A percentile compares a stretch with the other conserved stretches of the same genome.
Conservation (phyloP, 2,888 invertebrate species). For the Polia nebulosa region DNA sequence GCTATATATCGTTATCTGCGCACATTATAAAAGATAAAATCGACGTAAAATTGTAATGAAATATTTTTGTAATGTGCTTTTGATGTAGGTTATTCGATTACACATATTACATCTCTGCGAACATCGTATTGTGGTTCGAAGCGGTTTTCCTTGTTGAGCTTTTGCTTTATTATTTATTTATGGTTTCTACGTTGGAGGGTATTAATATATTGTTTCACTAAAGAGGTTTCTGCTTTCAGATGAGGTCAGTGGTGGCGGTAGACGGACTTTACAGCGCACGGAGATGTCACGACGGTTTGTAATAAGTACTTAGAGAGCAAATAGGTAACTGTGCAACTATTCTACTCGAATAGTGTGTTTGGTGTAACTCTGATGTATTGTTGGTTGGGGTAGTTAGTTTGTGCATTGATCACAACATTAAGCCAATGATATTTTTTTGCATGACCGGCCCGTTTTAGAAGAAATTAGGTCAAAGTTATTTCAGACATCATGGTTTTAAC, state of each 20-base stretch:
- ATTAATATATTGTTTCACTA: slow-evolving; percentile 41
- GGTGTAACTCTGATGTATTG: neutral
- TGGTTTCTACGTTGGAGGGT: slow-evolving; percentile 24
- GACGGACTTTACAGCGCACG: slow-evolving; percentile 7
- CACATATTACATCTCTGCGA: slow-evolving; percentile 34
- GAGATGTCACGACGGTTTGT: slow-evolving; percentile 11
- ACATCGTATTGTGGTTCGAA: slow-evolving; percentile 29
- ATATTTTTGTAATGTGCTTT: slow-evolving; percentile 47
- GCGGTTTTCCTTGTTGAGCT: slow-evolving; percentile 46
- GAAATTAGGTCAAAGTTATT: neutral
- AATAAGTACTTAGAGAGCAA: slow-evolving; percentile 33
- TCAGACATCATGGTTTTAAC: neutral
- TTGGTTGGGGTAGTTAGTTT: slow-evolving; percentile 3
- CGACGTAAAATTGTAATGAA: slow-evolving; percentile 34
- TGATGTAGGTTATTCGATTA: slow-evolving; percentile 45
- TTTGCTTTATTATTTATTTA: slow-evolving; percentile 51
- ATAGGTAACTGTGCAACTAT: slow-evolving; percentile 2
- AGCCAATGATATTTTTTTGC: neutral
- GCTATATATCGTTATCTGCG: slow-evolving; percentile 54
- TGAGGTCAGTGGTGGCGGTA: slow-evolving; percentile 12
- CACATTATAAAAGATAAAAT: slow-evolving; percentile 39
- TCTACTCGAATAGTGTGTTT: slow-evolving; percentile 5
- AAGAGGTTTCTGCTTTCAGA: slow-evolving; percentile 26
- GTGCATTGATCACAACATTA: no score
- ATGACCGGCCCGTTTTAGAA: no score